phyloP scores from a whole-genome alignment of 2,113 vertebrate genomes.

The Lampris incognitus region DNA sequence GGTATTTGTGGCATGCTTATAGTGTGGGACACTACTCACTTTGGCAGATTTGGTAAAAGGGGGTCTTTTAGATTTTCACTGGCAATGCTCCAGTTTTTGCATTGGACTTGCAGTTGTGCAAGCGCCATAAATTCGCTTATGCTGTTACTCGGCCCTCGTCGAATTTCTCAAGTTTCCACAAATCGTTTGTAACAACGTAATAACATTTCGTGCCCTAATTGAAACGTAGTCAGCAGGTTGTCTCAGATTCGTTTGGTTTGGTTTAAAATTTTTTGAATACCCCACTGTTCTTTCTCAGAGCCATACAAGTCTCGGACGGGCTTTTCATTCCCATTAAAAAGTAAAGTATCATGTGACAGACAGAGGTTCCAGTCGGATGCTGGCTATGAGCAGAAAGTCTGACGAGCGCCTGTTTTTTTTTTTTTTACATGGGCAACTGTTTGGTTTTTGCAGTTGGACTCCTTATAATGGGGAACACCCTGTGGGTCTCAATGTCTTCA shows the following conservation, averaged over 20 bases:
- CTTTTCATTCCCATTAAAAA: slow-evolving; percentile 48
- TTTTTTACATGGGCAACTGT: slow-evolving; percentile 45
- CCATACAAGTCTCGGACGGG: slow-evolving; percentile 38
- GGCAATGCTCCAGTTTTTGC: slow-evolving; percentile 33
- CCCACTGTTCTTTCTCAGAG: slow-evolving; percentile 62
- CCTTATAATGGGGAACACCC: slow-evolving; percentile 42
- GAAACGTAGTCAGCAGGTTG: slow-evolving; percentile 1
- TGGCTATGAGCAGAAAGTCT: slow-evolving; percentile 50
- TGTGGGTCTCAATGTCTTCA: slow-evolving; percentile 43
- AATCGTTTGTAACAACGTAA: background rate
- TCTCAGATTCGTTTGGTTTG: slow-evolving; percentile 40
- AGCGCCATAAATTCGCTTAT: slow-evolving; percentile 8
- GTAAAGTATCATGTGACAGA: slow-evolving; percentile 49
- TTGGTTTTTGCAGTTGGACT: slow-evolving; percentile 47
- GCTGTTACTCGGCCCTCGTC: slow-evolving; percentile 18
- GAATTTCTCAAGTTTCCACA: slow-evolving; percentile 9
- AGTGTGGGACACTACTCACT: slow-evolving; percentile 26
- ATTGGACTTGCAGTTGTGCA: slow-evolving; percentile 19
- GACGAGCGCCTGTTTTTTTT: slow-evolving; percentile 57
- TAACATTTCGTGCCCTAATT: background rate
- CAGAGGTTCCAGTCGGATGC: slow-evolving; percentile 37
- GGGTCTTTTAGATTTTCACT: slow-evolving; percentile 35
- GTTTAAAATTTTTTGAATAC: slow-evolving; percentile 14
- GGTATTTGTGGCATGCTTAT: slow-evolving; percentile 41
- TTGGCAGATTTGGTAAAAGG: slow-evolving; percentile 40